Conservation (phyloP, 1,140 invertebrate species). For the Apis mellifera region Amel_HAv3.1 CM009941.2:11783001-11783500, state of each 20-base stretch:
- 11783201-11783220: too few species aligned
- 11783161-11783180: too few species aligned
- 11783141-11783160: too few species aligned
- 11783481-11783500: constrained; percentile 55
- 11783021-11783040: too few species aligned
- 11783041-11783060: not conserved
- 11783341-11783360: not conserved
- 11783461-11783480: not conserved
- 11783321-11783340: too few species aligned
- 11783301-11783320: not conserved
- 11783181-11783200: too few species aligned
- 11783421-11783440: constrained; percentile 7
- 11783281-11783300: too few species aligned
- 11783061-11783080: not conserved
- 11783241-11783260: too few species aligned
- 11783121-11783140: not conserved
- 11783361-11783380: too few species aligned
- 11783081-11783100: not conserved
- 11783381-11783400: constrained; percentile 43
- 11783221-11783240: too few species aligned
- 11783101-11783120: too few species aligned
- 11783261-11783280: too few species aligned
- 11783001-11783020: not conserved
- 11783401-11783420: constrained; percentile 32
- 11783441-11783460: constrained; percentile 38